phyloP scores from a whole-genome alignment of 1,140 invertebrate genomes.

The Amyelois transitella region DNA sequence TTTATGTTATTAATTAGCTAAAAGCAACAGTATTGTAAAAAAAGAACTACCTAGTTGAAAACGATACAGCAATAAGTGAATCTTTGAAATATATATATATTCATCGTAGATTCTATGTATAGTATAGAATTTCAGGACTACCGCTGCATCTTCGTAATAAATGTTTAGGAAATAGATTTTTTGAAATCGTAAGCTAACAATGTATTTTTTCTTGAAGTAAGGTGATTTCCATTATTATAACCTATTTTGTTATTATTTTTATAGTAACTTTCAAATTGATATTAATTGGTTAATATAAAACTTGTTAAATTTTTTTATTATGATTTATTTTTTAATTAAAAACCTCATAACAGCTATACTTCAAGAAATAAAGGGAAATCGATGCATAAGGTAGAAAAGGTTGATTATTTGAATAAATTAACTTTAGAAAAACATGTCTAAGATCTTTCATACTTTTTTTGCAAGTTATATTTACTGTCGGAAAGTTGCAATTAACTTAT shows the following conservation, averaged over 20 bases:
- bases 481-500: too few relatives aligned
- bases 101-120: conserved; percentile 35
- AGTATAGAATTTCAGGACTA: conserved; percentile 18
- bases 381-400: neutral
- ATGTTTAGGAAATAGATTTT: conserved; percentile 11
- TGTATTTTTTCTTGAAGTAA: neutral
- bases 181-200: neutral
- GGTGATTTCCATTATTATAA: neutral
- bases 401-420: neutral
- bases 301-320: too few relatives aligned
- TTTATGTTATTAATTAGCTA: neutral
- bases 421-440: too few relatives aligned
- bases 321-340: too few relatives aligned
- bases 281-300: too few relatives aligned
- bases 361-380: neutral
- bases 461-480: too few relatives aligned
- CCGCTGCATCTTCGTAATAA: conserved; percentile 9
- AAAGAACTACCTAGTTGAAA: neutral
- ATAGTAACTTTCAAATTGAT: too few relatives aligned
- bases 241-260: conserved; percentile 22
- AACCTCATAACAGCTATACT: neutral
- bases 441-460: too few relatives aligned
- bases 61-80: conserved; percentile 40
- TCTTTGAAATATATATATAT: conserved; percentile 16
- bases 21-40: neutral